Evolutionary conservation across 2,888 invertebrate species (phyloP), one percentile per base, ranked within the genome.

Genomic region (Mesorhabditis belari): DNA sequence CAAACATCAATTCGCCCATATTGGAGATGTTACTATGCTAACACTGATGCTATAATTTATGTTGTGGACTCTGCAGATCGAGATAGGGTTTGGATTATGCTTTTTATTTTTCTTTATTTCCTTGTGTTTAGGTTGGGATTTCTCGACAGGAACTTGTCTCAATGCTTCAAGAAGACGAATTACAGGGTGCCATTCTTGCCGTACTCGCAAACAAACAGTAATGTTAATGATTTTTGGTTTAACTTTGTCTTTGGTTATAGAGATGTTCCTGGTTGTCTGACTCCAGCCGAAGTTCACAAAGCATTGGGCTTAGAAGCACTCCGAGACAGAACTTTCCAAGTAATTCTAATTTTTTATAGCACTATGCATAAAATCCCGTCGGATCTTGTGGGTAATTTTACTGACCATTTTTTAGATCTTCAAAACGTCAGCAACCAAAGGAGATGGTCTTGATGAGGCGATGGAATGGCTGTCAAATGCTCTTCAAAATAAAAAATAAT

Each of bases 11-110:
- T 96, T 55, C 73, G 79, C 85, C 96, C 96, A 0, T 98, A 98
- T 83, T 98, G 98, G 98, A 87, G 98, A 83, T 98, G 96, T 87
- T 98, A 98, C 84, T 98, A 94, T 83, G 93, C 95, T 74, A 98
- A 98, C 85, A 98, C 98, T 81, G 98, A 99, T 86, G 98, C 98
- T 81, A 95, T 98, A 79, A 96, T 98, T 80, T 98, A 98, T 85
- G 98, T 99, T 59, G 78, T 78, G 5, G 98, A 99, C 84, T 96
- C 95, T 55, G 95, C 93, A 60, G 98, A 99, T 84, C 88, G 91
- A 83, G 98, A 99, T 85, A 86, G 98, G 85, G 94, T 98, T n/a
- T 44, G 64, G 6, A 52, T 1, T 2, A 9, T 19, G 53, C 29
- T 23, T 29, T 19, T 17, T 4, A 28, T 21, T 50, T n/a, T 55